phyloP scores from a whole-genome alignment of 2,888 invertebrate species.

The Ypsolopha sequella region DNA sequence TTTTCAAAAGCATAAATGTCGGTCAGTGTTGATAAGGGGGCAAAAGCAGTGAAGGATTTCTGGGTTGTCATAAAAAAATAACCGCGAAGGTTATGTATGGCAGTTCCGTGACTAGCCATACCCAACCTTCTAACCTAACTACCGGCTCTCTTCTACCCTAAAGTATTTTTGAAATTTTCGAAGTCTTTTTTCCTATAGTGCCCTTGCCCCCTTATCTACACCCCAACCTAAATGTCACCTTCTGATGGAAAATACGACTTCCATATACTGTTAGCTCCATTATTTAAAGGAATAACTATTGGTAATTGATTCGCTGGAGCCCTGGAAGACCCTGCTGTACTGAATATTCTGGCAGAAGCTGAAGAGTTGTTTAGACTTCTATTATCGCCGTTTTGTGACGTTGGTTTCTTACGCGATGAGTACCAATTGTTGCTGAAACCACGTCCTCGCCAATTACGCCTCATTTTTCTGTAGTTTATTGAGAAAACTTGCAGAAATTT shows the following conservation, averaged over 20 bases:
- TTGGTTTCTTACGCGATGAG: constrained; percentile 26
- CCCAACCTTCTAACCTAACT: too few species aligned
- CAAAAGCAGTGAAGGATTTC: too few species aligned
- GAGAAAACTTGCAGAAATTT: too few species aligned
- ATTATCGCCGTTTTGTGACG: constrained; percentile 20
- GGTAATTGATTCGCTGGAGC: constrained; percentile 52
- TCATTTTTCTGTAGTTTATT: constrained; percentile 25
- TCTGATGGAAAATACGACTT: constrained; percentile 82
- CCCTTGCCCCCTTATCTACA: too few species aligned
- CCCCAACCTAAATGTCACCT: too few species aligned
- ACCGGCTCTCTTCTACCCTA: too few species aligned
- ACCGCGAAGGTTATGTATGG: too few species aligned
- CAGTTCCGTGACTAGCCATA: too few species aligned
- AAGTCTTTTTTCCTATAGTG: constrained; percentile 10
- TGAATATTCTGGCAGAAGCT: constrained; percentile 22
- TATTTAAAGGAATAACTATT: constrained; percentile 33
- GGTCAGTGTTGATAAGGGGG: too few species aligned
- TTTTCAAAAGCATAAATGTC: too few species aligned
- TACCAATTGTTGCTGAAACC: constrained; percentile 39
- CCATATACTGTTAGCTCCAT: constrained; percentile 76
- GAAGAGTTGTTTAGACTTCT: constrained; percentile 37
- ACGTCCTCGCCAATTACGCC: constrained; percentile 53
- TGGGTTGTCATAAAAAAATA: too few species aligned
- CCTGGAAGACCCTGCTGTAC: constrained; percentile 36
- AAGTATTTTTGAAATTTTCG: too few species aligned